Evolutionary conservation across 2,888 invertebrate species (phyloP).

Genomic region (Corbicula japonica): DNA sequence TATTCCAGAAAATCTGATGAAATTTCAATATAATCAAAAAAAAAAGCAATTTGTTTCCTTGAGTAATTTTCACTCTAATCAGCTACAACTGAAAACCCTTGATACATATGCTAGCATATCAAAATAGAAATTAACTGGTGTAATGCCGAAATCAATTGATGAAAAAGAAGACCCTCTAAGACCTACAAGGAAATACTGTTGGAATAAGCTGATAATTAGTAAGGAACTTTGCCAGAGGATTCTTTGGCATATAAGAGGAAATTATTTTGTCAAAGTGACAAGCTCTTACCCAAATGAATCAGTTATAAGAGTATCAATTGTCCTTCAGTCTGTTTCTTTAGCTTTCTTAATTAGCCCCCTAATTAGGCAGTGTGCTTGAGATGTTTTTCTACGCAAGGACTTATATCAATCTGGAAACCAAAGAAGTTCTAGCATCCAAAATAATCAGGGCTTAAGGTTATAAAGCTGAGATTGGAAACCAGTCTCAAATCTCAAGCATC

Average conservation of each 20-base stretch:
- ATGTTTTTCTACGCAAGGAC: too few relatives aligned
- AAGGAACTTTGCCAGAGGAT: slow-evolving; percentile 43
- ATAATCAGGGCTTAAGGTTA: too few relatives aligned
- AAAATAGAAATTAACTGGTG: slow-evolving; percentile 53
- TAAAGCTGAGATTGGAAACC: too few relatives aligned
- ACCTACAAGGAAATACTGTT: slow-evolving; percentile 48
- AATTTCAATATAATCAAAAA: slow-evolving; percentile 53
- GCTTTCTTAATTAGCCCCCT: slow-evolving; percentile 29
- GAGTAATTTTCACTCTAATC: slow-evolving; percentile 55
- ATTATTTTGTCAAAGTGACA: slow-evolving; percentile 61
- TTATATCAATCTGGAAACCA: too few relatives aligned
- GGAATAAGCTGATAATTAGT: slow-evolving; percentile 65
- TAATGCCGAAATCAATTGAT: slow-evolving; percentile 60
- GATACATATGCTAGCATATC: slow-evolving; percentile 50
- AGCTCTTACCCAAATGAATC: slow-evolving; percentile 60
- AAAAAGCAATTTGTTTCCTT: slow-evolving; percentile 49
- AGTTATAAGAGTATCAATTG: slow-evolving; percentile 49
- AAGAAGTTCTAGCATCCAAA: too few relatives aligned
- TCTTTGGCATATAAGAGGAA: slow-evolving; percentile 57
- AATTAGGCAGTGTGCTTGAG: slow-evolving; percentile 26
- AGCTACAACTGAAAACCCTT: slow-evolving; percentile 22
- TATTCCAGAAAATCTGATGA: slow-evolving; percentile 31
- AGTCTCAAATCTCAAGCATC: too few relatives aligned
- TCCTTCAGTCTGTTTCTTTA: slow-evolving; percentile 40
- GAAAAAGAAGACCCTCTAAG: slow-evolving; percentile 50